Conservation (phyloP, 2,797 vertebrate species). For the Rhabdomys pumilio region DNA sequence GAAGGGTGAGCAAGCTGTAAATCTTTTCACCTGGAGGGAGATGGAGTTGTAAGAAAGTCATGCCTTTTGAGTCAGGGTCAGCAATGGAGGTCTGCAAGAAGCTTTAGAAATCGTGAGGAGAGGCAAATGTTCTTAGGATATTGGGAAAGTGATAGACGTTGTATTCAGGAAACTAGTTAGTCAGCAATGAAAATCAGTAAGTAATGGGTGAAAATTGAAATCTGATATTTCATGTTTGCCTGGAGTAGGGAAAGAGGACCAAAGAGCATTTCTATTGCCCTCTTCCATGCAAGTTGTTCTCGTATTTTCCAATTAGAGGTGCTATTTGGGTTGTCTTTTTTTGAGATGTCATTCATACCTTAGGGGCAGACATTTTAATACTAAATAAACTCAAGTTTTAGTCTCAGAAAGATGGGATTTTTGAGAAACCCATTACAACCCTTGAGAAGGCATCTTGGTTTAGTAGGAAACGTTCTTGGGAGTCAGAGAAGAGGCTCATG, state of each 20-base stretch:
- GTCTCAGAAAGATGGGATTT: conserved; percentile 52
- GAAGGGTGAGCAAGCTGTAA: not conserved
- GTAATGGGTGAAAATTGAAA: conserved; percentile 4
- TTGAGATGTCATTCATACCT: conserved; percentile 60
- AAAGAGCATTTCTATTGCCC: conserved; percentile 1
- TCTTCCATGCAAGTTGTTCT: not conserved
- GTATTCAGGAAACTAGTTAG: not conserved
- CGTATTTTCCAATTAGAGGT: conserved; percentile 39
- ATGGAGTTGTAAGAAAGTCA: not conserved
- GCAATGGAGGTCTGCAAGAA: not conserved
- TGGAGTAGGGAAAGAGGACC: conserved; percentile 19
- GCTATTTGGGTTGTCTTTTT: conserved; percentile 47
- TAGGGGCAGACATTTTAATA: conserved; percentile 65
- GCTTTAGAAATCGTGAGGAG: not conserved
- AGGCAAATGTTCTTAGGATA: not conserved
- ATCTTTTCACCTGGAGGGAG: not conserved
- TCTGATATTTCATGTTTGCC: conserved; percentile 61
- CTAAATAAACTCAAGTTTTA: conserved; percentile 66
- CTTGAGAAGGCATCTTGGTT: conserved; percentile 64
- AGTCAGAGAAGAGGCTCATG: conserved; percentile 14
- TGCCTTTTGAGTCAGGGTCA: not conserved
- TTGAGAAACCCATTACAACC: conserved; percentile 57
- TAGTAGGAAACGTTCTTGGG: conserved; percentile 41
- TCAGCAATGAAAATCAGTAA: not conserved
- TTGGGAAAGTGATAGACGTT: not conserved